These are phyloP conservation scores for Calliopsis andreniformis DNA, from an alignment of 1,140 invertebrate species.

Conservation along the genomic window DNA sequence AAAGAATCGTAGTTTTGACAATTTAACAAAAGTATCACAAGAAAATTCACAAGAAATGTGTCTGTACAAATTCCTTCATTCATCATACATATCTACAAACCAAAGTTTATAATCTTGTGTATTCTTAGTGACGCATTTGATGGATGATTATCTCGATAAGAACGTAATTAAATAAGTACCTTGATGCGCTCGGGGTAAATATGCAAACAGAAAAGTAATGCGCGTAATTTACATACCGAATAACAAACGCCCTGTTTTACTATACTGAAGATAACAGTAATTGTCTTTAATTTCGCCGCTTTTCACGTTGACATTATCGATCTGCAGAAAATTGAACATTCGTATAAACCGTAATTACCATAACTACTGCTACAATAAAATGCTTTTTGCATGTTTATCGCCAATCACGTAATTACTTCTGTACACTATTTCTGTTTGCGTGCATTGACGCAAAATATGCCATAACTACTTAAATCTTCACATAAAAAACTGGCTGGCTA, in stretches of 20 bases:
- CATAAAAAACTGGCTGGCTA: neutral
- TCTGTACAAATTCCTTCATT: too few species aligned
- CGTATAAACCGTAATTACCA: slow-evolving; percentile 50
- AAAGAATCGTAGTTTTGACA: too few species aligned
- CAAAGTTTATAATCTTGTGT: too few species aligned
- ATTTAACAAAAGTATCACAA: too few species aligned
- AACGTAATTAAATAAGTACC: neutral
- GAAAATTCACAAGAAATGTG: too few species aligned
- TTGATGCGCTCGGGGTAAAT: too few species aligned
- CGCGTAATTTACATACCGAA: slow-evolving; percentile 42
- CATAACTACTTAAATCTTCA: slow-evolving; percentile 11
- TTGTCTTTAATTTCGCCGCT: slow-evolving; percentile 50
- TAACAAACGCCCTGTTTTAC: neutral
- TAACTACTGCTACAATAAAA: slow-evolving; percentile 50
- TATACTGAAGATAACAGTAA: slow-evolving; percentile 36
- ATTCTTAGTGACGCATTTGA: too few species aligned
- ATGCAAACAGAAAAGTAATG: slow-evolving; percentile 31
- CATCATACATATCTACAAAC: too few species aligned
- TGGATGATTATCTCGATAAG: neutral
- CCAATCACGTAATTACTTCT: slow-evolving; percentile 26
- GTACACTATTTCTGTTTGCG: neutral
- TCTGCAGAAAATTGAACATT: slow-evolving; percentile 51
- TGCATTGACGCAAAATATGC: neutral
- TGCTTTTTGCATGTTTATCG: slow-evolving; percentile 35
- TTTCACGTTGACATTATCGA: slow-evolving; percentile 47